A percentile compares a stretch with the other conserved stretches of the same genome.
Evolutionary conservation across 2,113 vertebrate species (phyloP).

Genomic region (Phoenicopterus ruber): DNA sequence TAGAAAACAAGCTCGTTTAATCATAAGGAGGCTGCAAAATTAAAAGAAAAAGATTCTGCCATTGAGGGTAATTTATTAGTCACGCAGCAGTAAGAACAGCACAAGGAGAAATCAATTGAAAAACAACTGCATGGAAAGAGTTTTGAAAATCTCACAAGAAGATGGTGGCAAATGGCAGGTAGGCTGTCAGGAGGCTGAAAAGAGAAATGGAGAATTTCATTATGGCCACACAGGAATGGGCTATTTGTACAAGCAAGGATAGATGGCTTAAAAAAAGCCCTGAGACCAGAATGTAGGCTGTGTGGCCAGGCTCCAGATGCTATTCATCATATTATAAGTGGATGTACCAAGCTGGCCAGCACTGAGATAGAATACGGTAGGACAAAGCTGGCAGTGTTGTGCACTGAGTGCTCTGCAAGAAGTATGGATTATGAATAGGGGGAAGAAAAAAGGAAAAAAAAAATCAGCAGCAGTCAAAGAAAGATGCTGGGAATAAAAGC

Average conservation of each 20-base stretch:
- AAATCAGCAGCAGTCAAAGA: neutral
- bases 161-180: neutral
- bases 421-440: neutral
- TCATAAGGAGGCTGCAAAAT: neutral
- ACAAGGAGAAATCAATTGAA: neutral
- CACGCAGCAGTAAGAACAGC: neutral
- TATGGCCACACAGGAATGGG: neutral
- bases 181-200: neutral
- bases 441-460: neutral
- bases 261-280: neutral
- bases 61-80: neutral
- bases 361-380: neutral
- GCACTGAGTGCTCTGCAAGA: neutral
- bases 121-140: neutral
- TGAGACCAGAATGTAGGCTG: neutral
- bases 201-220: conserved; percentile 2
- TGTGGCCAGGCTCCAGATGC: neutral
- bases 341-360: neutral
- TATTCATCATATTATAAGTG: conserved; percentile 30
- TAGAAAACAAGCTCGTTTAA: neutral
- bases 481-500: neutral
- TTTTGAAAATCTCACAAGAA: neutral
- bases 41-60: neutral
- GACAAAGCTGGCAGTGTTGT: neutral
- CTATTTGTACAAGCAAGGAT: neutral